Base-by-base conservation (phyloP, 2,888 invertebrate genomes). In the Noctua janthe region DNA sequence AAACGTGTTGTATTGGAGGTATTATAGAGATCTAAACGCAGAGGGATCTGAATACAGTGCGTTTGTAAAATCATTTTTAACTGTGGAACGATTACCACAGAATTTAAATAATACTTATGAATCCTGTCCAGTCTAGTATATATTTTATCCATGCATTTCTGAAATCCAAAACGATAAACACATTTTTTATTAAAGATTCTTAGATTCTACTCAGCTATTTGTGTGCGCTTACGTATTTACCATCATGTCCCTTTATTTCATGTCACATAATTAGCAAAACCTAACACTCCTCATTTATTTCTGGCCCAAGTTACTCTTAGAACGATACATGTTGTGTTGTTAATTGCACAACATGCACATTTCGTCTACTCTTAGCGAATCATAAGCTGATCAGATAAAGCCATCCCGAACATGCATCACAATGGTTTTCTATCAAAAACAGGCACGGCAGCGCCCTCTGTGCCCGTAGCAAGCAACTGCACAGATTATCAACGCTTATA, bases 1-100 rank as follows among this genome's bases (percentile, higher is more conserved):
- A 95, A 95, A 93, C 92, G 93, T 95, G 95, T 94, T 94, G 94
- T 93, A 94, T 94, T 95, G 94, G 93, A 94, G 93, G 95, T 92
- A 95, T 96, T 95, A 94, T 94, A 94, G 92, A 94, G 92, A 95
- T 94, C 93, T 94, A 92, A 92, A 92, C 91, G 91, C 87, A 88
- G 86, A 88, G 89, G 87, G 88, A 84, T 76, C 86, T 85, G 69
- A 78, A 83, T 86, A 87, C 82, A 89, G 89, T 81, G 86, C 87
- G 85, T 73, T 64, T 78, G 72, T 69, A 70, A 76, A 82, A 85
- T 81, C 81, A 76, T 85, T 88, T 84, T 80, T 66, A 81, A 82
- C 56, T 78, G 54, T 64, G 23, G 11, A 71, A 47, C 35, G 64
- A 54, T 71, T 56, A 74, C 43, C 64, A 47, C n/a, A 76, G 11